A percentile compares a stretch with the other conserved stretches of the same genome.
Evolutionary conservation across 2,797 vertebrate species (phyloP).

Genomic region (Onychomys leucogaster): DNA sequence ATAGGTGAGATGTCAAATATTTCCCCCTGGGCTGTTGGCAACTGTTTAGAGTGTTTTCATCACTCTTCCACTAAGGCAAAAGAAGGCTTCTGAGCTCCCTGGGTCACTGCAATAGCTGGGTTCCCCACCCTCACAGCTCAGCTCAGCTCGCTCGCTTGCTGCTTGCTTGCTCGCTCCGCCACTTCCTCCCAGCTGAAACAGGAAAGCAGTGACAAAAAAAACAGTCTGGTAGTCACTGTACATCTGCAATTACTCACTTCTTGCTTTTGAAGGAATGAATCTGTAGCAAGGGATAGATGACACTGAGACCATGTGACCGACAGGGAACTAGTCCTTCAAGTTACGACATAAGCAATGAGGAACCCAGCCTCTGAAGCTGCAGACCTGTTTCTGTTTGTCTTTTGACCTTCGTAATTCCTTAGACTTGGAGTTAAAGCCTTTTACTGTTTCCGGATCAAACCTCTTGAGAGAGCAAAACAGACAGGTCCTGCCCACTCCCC

Average conservation of each 20-base stretch:
- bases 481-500: neutral
- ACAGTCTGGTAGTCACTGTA: slow-evolving; percentile 80
- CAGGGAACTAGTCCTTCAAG: slow-evolving; percentile 45
- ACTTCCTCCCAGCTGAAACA: slow-evolving; percentile 92
- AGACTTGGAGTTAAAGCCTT: slow-evolving; percentile 13
- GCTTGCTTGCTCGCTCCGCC: slow-evolving; percentile 42
- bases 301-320: slow-evolving; percentile 25
- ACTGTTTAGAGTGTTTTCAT: slow-evolving; percentile 80
- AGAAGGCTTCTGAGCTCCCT: neutral
- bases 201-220: slow-evolving; percentile 93
- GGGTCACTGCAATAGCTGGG: neutral
- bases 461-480: neutral
- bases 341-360: slow-evolving; percentile 31
- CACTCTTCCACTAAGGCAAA: slow-evolving; percentile 74
- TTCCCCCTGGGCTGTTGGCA: slow-evolving; percentile 84
- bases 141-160: slow-evolving; percentile 63
- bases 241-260: slow-evolving; percentile 87
- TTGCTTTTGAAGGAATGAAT: slow-evolving; percentile 85
- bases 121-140: slow-evolving; percentile 49
- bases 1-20: slow-evolving; percentile 89
- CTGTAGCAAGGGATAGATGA: slow-evolving; percentile 14
- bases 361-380: neutral
- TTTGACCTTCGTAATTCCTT: slow-evolving; percentile 5
- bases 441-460: slow-evolving; percentile 15
- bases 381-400: neutral